Evolutionary conservation across 2,797 vertebrate genomes (phyloP), one percentile per base, ranked within the genome.

Genomic region (Carcharodon carcharias): DNA sequence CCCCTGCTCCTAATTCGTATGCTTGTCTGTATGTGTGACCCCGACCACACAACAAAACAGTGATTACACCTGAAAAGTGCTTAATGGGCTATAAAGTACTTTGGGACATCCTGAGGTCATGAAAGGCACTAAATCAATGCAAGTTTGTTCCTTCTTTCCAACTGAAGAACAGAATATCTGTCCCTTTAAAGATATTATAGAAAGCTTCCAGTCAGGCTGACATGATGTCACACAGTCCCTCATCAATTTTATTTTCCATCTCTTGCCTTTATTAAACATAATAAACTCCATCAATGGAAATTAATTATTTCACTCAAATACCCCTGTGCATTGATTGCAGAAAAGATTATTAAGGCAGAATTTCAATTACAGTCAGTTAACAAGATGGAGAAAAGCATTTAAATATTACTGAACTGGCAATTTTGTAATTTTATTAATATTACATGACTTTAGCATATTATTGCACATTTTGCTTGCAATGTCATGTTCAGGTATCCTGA

Each of bases 331-430:
- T 69, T 94, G 23, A 45, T 69, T 94, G 63, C n/a, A 94, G 28
- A 45, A 94, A 69, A 67, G 61, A 94, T 67, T 21, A 7, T 65
- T 45, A 69, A 65, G 63, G 40, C 61, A 9, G 63, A 94, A n/a
- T 28, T 67, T 94, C 63, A 67, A 94, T 45, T 94, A 65, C 40
- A 94, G 61, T 69, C 54, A 91, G 58, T 61, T 65, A 45, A 94
- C 65, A 50, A 40, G 61, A 94, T 9, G 65, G n/a, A 58, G 58
- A 45, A 67, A 94, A 67, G 18, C 92, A 67, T 94, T 94, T 50
- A 94, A 69, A 94, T 94, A 67, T 94, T 94, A 69, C 69, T 94
- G 92, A 94, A 69, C 54, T 26, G 67, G 63, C 63, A 94, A 40
- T 67, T 23, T 50, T 67, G 63, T 67, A 94, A 94, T 65, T 94